Evolutionary conservation across 1,140 invertebrate species (phyloP).

Genomic region (Lepidurus packardi): DNA sequence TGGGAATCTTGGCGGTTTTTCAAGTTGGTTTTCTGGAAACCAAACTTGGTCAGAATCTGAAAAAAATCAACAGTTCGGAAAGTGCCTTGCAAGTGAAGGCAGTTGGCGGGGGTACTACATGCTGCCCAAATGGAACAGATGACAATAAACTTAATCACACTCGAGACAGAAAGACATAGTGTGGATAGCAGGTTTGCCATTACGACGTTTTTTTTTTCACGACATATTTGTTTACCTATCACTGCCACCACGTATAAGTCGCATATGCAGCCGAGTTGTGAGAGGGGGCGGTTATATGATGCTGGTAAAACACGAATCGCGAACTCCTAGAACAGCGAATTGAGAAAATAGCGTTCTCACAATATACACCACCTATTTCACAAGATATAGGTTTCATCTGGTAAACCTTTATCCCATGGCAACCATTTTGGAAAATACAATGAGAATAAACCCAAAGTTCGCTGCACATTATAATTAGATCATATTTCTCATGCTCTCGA

Average conservation of each 20-base stretch:
- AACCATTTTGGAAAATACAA: too few species aligned
- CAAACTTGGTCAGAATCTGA: conserved; percentile 88
- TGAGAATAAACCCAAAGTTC: too few species aligned
- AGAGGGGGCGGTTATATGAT: not conserved
- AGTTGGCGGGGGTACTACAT: conserved; percentile 20
- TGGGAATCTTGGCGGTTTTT: conserved; percentile 70
- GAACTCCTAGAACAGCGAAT: not conserved
- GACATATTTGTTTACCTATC: conserved; percentile 19
- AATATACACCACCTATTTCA: too few species aligned
- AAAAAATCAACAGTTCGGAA: conserved; percentile 73
- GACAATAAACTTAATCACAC: not conserved
- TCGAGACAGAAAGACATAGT: not conserved
- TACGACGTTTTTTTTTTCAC: conserved; percentile 3
- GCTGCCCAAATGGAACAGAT: not conserved
- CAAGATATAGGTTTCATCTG: too few species aligned
- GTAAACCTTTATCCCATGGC: too few species aligned
- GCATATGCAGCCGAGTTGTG: not conserved
- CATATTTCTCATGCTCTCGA: too few species aligned
- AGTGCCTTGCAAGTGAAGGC: conserved; percentile 56
- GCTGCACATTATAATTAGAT: too few species aligned
- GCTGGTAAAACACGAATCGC: not conserved
- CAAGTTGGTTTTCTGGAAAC: conserved; percentile 90
- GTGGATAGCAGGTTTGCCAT: not conserved
- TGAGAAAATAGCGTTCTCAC: too few species aligned
- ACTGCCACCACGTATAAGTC: conserved; percentile 9